phyloP scores from a whole-genome alignment of 2,888 invertebrate species.

The Trypoxylon attenuatum region DNA sequence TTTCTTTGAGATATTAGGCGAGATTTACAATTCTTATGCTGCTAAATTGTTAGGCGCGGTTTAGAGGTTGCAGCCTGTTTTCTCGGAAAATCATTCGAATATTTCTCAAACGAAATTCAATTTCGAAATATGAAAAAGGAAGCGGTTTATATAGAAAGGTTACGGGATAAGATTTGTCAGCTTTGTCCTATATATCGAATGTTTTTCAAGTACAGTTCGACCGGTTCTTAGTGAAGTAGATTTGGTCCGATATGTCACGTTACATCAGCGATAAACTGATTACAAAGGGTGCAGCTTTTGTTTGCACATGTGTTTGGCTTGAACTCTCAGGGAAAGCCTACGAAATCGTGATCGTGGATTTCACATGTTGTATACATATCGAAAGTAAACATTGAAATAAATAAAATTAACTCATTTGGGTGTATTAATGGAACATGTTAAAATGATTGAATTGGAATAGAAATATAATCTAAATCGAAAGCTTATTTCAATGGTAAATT shows the following conservation, averaged over 20 bases:
- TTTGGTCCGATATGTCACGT: not conserved
- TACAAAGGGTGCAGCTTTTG: too few species aligned
- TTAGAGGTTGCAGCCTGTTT: not conserved
- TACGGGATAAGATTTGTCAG: not conserved
- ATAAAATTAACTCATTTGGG: not conserved
- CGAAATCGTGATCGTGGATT: too few species aligned
- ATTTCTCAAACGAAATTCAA: too few species aligned
- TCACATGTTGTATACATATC: too few species aligned
- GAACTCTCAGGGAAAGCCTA: too few species aligned
- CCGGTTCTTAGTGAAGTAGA: not conserved
- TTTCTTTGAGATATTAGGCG: too few species aligned
- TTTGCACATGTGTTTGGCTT: too few species aligned
- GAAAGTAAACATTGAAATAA: too few species aligned
- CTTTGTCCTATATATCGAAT: not conserved
- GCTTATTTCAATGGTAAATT: not conserved
- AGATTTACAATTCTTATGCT: too few species aligned
- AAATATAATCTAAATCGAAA: not conserved
- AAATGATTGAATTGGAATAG: not conserved
- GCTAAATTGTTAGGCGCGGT: constrained; percentile 1
- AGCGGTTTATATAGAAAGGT: not conserved
- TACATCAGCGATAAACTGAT: not conserved
- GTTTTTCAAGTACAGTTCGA: not conserved
- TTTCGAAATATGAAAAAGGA: too few species aligned
- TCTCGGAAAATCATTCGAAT: not conserved
- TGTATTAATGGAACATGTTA: not conserved